Evolutionary conservation across 2,888 invertebrate species (phyloP).

Genomic region (Chirona hameri): DNA sequence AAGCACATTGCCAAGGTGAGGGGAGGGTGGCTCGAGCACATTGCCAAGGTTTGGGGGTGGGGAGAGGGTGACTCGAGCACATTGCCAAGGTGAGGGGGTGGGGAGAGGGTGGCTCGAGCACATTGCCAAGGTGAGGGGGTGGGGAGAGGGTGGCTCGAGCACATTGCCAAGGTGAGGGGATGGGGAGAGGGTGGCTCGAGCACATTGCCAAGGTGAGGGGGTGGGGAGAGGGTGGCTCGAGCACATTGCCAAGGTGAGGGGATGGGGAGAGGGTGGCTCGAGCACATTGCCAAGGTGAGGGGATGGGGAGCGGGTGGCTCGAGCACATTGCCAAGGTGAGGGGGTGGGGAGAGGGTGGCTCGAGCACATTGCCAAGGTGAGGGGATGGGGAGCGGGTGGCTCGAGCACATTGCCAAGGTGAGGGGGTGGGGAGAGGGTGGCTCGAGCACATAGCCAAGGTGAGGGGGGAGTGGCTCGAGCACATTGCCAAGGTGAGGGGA

Average conservation of each 20-base stretch:
- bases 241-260: constrained; percentile 84
- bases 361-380: constrained; percentile 93
- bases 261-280: constrained; percentile 78
- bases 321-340: constrained; percentile 93
- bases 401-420: constrained; percentile 96
- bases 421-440: constrained; percentile 62
- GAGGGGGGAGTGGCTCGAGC: constrained; percentile 75
- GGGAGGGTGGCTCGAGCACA: constrained; percentile 95
- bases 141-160: constrained; percentile 89
- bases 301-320: constrained; percentile 71
- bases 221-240: constrained; percentile 86
- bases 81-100: constrained; percentile 74
- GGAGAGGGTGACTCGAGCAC: constrained; percentile 86
- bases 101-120: constrained; percentile 86
- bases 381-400: constrained; percentile 63
- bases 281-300: constrained; percentile 89
- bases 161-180: constrained; percentile 81
- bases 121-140: constrained; percentile 77
- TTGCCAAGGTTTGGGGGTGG: constrained; percentile 80
- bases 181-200: constrained; percentile 84
- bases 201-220: constrained; percentile 83
- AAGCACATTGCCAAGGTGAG: constrained; percentile 93
- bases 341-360: constrained; percentile 70
- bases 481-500: constrained; percentile 81
- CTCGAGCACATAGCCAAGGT: constrained; percentile 97